Conservation (phyloP, 2,888 invertebrate genomes). For the Ophion slaviceki region DNA sequence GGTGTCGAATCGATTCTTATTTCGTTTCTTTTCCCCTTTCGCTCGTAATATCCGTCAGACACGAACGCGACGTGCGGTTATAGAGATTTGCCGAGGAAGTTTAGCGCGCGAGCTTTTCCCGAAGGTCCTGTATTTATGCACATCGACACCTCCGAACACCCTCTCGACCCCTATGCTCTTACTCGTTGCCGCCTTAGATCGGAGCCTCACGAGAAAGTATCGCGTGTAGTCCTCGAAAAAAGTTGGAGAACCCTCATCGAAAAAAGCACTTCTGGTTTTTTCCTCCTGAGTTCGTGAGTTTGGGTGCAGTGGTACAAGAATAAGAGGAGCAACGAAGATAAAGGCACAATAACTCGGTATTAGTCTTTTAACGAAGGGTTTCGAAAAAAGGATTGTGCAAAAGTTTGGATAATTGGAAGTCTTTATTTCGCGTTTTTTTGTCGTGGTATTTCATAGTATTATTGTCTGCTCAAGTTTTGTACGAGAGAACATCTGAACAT, state of each 20-base stretch:
- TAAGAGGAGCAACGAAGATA: neutral
- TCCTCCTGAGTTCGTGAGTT: neutral
- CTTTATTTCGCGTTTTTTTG: no score
- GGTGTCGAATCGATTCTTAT: slow-evolving; percentile 77
- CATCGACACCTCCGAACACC: slow-evolving; percentile 50
- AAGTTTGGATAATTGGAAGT: no score
- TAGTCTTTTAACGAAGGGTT: no score
- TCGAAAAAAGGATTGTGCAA: no score
- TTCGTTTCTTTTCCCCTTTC: slow-evolving; percentile 69
- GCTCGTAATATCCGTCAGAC: slow-evolving; percentile 76
- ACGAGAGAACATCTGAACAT: no score
- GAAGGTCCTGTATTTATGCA: slow-evolving; percentile 56
- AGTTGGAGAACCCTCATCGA: slow-evolving; percentile 25
- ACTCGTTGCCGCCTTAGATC: slow-evolving; percentile 11
- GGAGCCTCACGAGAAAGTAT: neutral
- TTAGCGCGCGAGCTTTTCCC: slow-evolving; percentile 57
- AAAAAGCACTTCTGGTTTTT: slow-evolving; percentile 26
- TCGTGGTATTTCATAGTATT: no score
- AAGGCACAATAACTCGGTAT: no score
- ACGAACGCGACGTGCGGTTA: slow-evolving; percentile 73
- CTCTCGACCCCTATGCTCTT: slow-evolving; percentile 3
- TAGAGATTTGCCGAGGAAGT: slow-evolving; percentile 47
- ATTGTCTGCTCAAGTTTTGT: no score
- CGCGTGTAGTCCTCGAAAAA: slow-evolving; percentile 25
- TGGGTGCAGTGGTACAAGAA: slow-evolving; percentile 9